Conservation (phyloP, 2,888 invertebrate species). For the Latrodectus elegans region DNA sequence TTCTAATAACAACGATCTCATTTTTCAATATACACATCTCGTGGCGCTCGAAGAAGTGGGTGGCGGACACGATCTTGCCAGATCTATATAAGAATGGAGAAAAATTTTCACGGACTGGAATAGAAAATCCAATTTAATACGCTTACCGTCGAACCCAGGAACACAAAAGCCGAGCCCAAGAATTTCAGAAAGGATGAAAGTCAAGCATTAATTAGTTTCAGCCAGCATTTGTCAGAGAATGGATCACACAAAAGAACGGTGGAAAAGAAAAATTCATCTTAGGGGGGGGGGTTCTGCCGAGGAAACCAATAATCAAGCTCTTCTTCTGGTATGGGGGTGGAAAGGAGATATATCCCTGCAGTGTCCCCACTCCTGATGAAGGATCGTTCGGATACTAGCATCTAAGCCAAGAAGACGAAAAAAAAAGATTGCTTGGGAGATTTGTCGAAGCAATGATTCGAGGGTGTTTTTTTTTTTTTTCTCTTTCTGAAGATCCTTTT, state of each 20-base stretch:
- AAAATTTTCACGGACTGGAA: conserved; percentile 53
- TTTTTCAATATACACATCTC: too few species aligned
- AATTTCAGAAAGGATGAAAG: conserved; percentile 54
- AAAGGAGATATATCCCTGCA: conserved; percentile 45
- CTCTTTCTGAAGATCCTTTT: conserved; percentile 11
- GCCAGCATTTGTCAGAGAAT: conserved; percentile 65
- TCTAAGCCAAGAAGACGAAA: conserved; percentile 54
- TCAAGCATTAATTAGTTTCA: conserved; percentile 66
- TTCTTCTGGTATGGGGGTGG: neutral
- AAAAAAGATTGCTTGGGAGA: conserved; percentile 55
- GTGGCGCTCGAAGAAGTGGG: too few species aligned
- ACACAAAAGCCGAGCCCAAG: conserved; percentile 30
- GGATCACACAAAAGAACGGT: conserved; percentile 57
- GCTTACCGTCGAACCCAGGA: conserved; percentile 46
- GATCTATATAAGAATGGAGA: conserved; percentile 8
- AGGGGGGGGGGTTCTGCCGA: neutral
- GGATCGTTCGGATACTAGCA: conserved; percentile 26
- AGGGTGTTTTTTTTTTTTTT: conserved; percentile 16
- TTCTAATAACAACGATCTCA: too few species aligned
- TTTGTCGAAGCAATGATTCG: conserved; percentile 39
- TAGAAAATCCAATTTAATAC: conserved; percentile 66
- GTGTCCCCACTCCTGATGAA: conserved; percentile 42
- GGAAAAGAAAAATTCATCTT: conserved; percentile 40
- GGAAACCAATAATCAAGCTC: conserved; percentile 62
- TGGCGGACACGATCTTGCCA: neutral